A percentile compares a stretch with the other conserved stretches of the same genome.
Conservation (phyloP, 2,797 vertebrate species). For the Anguilla anguilla region DNA sequence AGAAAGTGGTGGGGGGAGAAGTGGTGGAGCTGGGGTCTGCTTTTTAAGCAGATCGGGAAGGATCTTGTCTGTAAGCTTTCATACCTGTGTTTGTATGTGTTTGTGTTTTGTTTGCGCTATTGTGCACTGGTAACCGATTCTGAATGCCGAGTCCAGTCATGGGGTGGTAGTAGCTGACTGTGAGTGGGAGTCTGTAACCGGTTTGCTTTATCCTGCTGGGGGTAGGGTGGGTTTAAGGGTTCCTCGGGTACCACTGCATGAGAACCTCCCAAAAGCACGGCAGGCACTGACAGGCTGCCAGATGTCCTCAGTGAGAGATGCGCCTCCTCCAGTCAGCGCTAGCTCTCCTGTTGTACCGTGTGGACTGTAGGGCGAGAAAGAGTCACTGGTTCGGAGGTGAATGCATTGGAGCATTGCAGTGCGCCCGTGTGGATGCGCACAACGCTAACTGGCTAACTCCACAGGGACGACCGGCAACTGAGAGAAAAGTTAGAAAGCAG, state of each 20-base stretch:
- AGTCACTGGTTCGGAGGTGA: neutral
- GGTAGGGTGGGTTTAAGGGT: neutral
- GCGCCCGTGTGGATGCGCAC: neutral
- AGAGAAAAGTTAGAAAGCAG: neutral
- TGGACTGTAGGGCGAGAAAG: slow-evolving; percentile 1
- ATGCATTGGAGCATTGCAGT: neutral
- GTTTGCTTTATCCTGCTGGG: neutral
- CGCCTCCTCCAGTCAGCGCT: neutral
- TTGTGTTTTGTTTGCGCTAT: slow-evolving; percentile 2
- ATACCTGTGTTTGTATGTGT: neutral
- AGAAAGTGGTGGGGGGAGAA: neutral
- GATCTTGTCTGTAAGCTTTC: neutral
- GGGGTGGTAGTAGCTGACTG: neutral
- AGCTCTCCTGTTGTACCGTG: neutral
- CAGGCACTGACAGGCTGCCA: neutral
- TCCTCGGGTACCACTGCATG: neutral
- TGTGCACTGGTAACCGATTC: neutral
- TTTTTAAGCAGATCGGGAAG: neutral
- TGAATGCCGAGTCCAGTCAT: neutral
- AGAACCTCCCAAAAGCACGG: neutral
- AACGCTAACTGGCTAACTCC: neutral
- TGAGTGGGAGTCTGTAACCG: neutral
- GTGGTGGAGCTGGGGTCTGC: neutral
- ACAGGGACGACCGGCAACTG: neutral
- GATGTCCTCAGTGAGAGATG: neutral